Evolutionary conservation across 2,888 invertebrate species (phyloP), one percentile per base, ranked within the genome.

Genomic region (Pachymerium ferrugineum): DNA sequence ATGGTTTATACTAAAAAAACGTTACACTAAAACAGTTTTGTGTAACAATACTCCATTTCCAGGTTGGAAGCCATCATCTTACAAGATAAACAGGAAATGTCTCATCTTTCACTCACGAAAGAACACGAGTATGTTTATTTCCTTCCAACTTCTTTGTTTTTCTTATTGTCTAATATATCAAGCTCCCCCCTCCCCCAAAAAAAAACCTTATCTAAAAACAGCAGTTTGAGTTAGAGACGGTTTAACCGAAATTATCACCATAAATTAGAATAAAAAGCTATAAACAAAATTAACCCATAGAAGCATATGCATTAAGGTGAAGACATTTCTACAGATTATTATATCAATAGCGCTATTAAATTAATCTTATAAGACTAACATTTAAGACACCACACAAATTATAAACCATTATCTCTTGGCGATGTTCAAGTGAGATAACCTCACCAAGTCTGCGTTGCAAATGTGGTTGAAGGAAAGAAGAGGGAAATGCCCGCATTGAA

Each of bases 401-500:
- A 47, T 47, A 8, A 47, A n/a, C 19, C 16, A 47, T 47, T 47
- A 47, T 47, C 47, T 19, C 3, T 47, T n/a, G 19, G 47, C 19
- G 47, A 47, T 47, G 47, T 47, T 8, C 14, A 47, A 47, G 16
- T n/a, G 8, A 47, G 47, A 47, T 47, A 47, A 47, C 47, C 47
- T 47, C 47, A 16, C 47, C 47, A n/a, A 47, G 47, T 47, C 16
- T 47, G 47, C 47, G n/a, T 47, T 16, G 47, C 14, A 47, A 47
- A 47, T 47, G 47, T 47, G 47, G 47, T 47, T 19, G 47, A 47
- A 19, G 47, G 19, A 16, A 16, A 47, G n/a, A n/a, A n/a, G n/a
- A 47, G 47, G 47, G 16, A 47, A 47, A 47, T 16, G 47, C 47
- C 47, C 47, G 47, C 47, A 47, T 47, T 47, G 47, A 47, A 47